phyloP scores from a whole-genome alignment of 2,113 vertebrate genomes.

The Lophotis ruficrista region DNA sequence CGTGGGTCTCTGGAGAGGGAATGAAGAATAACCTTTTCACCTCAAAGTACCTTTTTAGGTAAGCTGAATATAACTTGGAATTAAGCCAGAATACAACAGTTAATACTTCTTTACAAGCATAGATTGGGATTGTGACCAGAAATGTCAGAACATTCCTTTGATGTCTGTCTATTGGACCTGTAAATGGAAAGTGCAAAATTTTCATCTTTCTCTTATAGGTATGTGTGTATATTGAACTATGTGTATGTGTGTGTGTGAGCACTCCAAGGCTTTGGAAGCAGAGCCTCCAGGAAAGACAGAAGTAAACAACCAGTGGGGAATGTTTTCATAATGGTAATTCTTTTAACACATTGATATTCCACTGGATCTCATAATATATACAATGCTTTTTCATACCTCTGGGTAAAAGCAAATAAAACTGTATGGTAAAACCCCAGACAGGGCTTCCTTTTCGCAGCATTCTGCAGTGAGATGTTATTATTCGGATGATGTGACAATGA shows the following conservation, averaged over 20 bases:
- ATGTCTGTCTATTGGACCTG: background rate
- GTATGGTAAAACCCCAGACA: background rate
- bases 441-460: background rate
- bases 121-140: background rate
- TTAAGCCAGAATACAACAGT: background rate
- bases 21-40: conserved; percentile 39
- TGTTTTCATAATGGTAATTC: background rate
- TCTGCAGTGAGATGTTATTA: background rate
- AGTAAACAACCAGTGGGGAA: background rate
- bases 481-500: background rate
- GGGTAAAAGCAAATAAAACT: background rate
- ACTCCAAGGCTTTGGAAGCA: background rate
- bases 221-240: background rate
- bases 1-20: background rate
- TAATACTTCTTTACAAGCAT: background rate
- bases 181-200: background rate
- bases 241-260: background rate
- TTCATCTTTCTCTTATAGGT: background rate
- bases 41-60: conserved; percentile 25
- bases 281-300: background rate
- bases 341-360: background rate
- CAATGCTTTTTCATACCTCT: background rate
- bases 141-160: conserved; percentile 1
- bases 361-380: background rate
- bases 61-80: conserved; percentile 13